A percentile compares a stretch with the other conserved stretches of the same genome.
phyloP scores from a whole-genome alignment of 2,888 invertebrate genomes.

The Dysmachus trigonus region DNA sequence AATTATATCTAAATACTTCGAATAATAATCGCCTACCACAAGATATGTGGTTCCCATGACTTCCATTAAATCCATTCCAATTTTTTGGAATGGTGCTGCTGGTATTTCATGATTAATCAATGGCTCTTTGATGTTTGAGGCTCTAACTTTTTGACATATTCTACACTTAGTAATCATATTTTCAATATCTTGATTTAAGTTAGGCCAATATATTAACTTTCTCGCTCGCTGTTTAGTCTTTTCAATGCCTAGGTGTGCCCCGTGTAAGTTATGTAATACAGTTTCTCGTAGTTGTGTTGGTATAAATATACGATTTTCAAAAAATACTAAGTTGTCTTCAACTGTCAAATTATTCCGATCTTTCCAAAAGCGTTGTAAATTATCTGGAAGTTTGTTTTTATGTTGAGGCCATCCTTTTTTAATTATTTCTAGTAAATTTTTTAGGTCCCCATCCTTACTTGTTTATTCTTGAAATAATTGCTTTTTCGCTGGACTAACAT shows the following conservation, averaged over 20 bases:
- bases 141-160: no score
- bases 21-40: no score
- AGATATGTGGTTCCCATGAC: no score
- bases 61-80: no score
- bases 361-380: conserved; percentile 47
- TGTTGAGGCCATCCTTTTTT: conserved; percentile 48
- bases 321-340: conserved; percentile 48
- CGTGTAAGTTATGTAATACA: conserved; percentile 51
- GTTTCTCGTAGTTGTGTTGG: conserved; percentile 44
- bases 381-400: conserved; percentile 1
- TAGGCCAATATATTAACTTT: conserved; percentile 53
- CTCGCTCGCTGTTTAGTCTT: conserved; percentile 53
- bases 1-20: no score
- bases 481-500: conserved; percentile 13
- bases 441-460: neutral
- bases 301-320: conserved; percentile 47
- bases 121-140: no score
- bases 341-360: conserved; percentile 38
- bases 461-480: conserved; percentile 29
- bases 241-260: conserved; percentile 53
- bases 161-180: conserved; percentile 45
- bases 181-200: conserved; percentile 51
- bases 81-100: no score
- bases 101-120: no score
- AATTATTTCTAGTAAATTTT: conserved; percentile 8